Evolutionary conservation across 1,140 invertebrate genomes (phyloP).

Genomic region (Scaptomyza montana): DNA sequence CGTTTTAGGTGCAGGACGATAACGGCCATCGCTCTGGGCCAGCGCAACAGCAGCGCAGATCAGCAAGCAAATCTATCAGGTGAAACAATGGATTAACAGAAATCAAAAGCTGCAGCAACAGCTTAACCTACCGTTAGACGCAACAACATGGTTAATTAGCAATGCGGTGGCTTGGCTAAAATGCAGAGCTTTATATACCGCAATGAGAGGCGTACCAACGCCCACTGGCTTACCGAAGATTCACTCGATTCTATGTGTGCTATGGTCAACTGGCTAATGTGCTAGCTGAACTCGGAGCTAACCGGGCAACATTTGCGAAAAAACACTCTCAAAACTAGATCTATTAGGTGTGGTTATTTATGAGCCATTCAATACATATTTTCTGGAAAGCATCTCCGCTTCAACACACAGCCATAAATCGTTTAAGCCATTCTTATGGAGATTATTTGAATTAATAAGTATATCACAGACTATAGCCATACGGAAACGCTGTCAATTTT

Average conservation of each 20-base stretch:
- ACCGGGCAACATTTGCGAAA: constrained; percentile 34
- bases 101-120: background rate
- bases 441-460: constrained; percentile 48
- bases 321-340: constrained; percentile 65
- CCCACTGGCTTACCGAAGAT: constrained; percentile 48
- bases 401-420: constrained; percentile 5
- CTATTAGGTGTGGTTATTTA: constrained; percentile 67
- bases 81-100: background rate
- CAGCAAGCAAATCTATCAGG: constrained; percentile 47
- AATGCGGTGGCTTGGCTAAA: constrained; percentile 49
- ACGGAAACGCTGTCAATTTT: constrained; percentile 39
- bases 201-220: constrained; percentile 38
- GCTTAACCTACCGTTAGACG: constrained; percentile 61
- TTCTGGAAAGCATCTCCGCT: constrained; percentile 48
- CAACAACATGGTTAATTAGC: constrained; percentile 64
- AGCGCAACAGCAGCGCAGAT: constrained; percentile 39
- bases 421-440: constrained; percentile 37
- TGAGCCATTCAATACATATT: constrained; percentile 65
- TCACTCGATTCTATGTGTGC: constrained; percentile 43
- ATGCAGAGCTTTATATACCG: constrained; percentile 60
- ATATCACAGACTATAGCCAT: constrained; percentile 12
- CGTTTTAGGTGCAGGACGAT: constrained; percentile 47
- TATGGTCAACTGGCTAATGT: constrained; percentile 37
- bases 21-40: constrained; percentile 80
- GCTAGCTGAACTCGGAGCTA: constrained; percentile 30